Conservation (phyloP, 1,140 invertebrate genomes). For the Drosophila pandora region DNA sequence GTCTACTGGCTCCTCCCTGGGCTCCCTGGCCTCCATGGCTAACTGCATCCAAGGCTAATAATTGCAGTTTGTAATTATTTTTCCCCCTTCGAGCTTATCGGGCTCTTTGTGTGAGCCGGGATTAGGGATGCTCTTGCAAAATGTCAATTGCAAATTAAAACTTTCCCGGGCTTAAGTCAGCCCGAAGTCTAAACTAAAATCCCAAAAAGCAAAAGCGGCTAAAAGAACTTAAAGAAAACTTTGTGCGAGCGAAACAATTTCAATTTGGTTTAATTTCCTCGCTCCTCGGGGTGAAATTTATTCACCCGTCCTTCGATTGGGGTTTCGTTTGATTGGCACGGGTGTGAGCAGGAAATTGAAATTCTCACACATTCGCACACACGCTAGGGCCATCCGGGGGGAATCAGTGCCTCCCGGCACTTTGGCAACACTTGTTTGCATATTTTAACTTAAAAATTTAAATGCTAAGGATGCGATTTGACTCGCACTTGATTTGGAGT, state of each 20-base stretch:
- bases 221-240: conserved; percentile 23
- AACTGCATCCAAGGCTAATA: conserved; percentile 61
- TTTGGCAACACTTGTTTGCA: conserved; percentile 73
- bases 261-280: conserved; percentile 80
- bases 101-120: background rate
- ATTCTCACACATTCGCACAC: conserved; percentile 68
- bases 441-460: conserved; percentile 72
- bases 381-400: conserved; percentile 14
- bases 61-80: conserved; percentile 81
- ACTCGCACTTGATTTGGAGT: conserved; percentile 1
- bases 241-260: conserved; percentile 66
- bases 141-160: conserved; percentile 54
- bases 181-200: background rate
- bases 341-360: conserved; percentile 70
- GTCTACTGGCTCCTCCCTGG: background rate
- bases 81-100: conserved; percentile 7
- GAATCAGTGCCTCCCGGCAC: conserved; percentile 19
- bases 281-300: conserved; percentile 37
- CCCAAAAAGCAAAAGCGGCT: conserved; percentile 19
- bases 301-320: conserved; percentile 63
- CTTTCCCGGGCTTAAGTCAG: conserved; percentile 19
- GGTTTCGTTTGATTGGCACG: conserved; percentile 78
- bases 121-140: conserved; percentile 42
- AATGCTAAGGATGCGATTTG: conserved; percentile 47
- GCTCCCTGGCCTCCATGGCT: conserved; percentile 8